These are phyloP conservation scores for Erpobdella octoculata DNA, from an alignment of 2,888 invertebrate species.

Conservation along the genomic window DNA sequence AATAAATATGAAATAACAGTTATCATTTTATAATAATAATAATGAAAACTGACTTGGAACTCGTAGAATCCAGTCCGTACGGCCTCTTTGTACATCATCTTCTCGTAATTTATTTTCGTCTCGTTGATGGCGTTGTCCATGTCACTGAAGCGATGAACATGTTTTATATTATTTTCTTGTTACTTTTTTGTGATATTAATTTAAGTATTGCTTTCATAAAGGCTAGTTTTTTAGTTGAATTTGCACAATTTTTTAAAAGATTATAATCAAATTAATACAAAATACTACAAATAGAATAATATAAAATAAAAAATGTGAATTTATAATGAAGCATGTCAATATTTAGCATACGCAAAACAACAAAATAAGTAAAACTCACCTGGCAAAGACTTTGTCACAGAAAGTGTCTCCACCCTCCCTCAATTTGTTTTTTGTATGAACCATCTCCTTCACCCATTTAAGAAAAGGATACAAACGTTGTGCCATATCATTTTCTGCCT, in stretches of 20 bases:
- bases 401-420: slow-evolving; percentile 63
- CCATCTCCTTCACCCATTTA: slow-evolving; percentile 84
- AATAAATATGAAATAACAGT: no score
- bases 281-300: not conserved
- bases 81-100: slow-evolving; percentile 90
- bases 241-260: not conserved
- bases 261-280: not conserved
- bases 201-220: no score
- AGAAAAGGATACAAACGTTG: slow-evolving; percentile 84
- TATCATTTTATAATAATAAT: no score
- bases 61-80: slow-evolving; percentile 88
- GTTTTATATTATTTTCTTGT: slow-evolving; percentile 16
- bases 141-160: slow-evolving; percentile 74
- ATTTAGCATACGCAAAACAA: no score
- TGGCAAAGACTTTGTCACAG: slow-evolving; percentile 76
- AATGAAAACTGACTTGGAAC: slow-evolving; percentile 60
- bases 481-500: slow-evolving; percentile 89
- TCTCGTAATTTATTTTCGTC: slow-evolving; percentile 73
- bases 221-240: no score
- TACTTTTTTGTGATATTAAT: not conserved
- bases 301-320: no score
- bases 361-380: slow-evolving; percentile 37
- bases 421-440: slow-evolving; percentile 51
- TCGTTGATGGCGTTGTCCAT: slow-evolving; percentile 78
- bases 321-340: not conserved